Evolutionary conservation across 2,113 vertebrate species (phyloP), one percentile per base, ranked within the genome.

Genomic region (Arothron firmamentum): DNA sequence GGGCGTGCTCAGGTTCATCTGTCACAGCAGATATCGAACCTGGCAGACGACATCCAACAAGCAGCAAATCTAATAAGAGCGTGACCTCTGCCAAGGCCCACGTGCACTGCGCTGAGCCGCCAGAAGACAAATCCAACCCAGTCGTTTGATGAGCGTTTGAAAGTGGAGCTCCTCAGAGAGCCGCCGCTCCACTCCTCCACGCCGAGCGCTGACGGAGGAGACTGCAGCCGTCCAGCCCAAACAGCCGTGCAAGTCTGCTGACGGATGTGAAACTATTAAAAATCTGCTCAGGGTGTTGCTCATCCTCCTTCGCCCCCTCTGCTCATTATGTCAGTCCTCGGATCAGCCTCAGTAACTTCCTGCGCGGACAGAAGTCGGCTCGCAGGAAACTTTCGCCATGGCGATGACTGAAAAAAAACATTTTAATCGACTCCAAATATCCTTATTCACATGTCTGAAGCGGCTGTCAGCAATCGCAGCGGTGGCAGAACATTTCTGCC

Each of bases 191-290:
- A 57, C 45, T 49, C 41, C 50, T 31, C 23, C 2, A 17, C 59
- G 45, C 55, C 3, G 69, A 68, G 55, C 51, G 0, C 56, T 79
- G 86, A 88, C 78, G 75, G 85, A 87, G 72, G 57, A 48, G 74
- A 79, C 79, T 87, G 69, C 52, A 74, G 58, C 21, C 23, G 67
- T 72, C 70, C 67, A 86, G 86, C 80, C 87, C 85, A 90, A 88
- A 90, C 87, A 88, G 80, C 80, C 72, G 72, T 54, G 63, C 59
- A 49, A 75, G 87, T 52, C 81, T 80, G 85, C 72, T 63, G 88
- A 89, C 55, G 68, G 89, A 88, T 38, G 2, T 12, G 11, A 9
- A 3, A 12, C 34, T 38, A 12, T 38, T 38, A 38, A 12, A 38
- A 38, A 38, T 38, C 34, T 38, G 34, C 34, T 63, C 59, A 31